Evolutionary conservation across 92 coral and sea anemone genomes (phyloP), one percentile per base, ranked within the genome.

Genomic region (Paragorgia papillata): DNA sequence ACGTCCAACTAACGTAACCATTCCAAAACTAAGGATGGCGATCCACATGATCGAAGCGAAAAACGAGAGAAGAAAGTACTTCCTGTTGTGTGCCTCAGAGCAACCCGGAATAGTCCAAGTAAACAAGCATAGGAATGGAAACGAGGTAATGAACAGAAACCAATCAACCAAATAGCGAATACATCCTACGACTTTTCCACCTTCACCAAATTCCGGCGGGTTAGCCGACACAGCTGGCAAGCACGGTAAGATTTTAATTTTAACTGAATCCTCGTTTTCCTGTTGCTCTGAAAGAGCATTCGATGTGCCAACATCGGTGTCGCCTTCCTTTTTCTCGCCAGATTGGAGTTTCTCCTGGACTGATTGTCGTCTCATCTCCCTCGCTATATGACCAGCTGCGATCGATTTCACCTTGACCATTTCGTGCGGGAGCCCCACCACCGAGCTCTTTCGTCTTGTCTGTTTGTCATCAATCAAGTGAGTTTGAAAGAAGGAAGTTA

Each of bases 81-180:
- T 95, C 34, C 99, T 91, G 81, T 89, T 95, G 68, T 95, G 95
- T 21, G 89, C 85, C 80, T 95, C 85, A 28, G 97, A 91, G 74
- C 99, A 95, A 66, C 85, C 89, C 25, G 99, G 99, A 54, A 95
- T 95, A 44, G 99, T 95, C 97, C 97, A 95, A 21, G 99, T 91
- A 51, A 88, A 95, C 65, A 85, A 12, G 63, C 97, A 91, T 71
- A 95, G 0, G 84, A 95, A 95, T 9, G 99, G 99, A 60, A 95
- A 95, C 75, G 95, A 87, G 59, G 85, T 62, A 10, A 95, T 54
- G 57, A 91, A 95, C 68, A 95, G 71, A 49, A 90, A 54, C 99
- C 99, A 95, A 2, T 89, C 90, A 24, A 95, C 56, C 9, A 66
- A 1, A 76, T 44, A 89, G 60, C 85, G 89, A 15, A 55, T n/a